Conservation (phyloP, 2,888 invertebrate genomes). For the Apodemia hepburni region DNA sequence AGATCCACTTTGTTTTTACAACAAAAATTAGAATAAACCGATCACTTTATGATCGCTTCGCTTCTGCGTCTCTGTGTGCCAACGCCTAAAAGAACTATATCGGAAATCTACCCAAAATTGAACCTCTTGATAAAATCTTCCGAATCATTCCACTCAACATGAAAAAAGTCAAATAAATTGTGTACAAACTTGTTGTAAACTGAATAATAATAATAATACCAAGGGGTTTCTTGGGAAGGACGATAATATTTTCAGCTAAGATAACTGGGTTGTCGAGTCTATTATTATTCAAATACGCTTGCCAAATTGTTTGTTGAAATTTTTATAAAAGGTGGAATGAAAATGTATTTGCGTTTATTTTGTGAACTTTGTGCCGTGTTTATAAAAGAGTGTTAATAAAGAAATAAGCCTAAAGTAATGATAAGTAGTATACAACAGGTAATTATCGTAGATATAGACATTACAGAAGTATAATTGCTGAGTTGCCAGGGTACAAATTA, state of each 20-base stretch:
- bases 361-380: not conserved
- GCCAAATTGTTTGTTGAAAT: slow-evolving; percentile 4
- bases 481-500: no score
- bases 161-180: not conserved
- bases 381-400: not conserved
- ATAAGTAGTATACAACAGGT: not conserved
- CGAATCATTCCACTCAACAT: not conserved
- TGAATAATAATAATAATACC: slow-evolving; percentile 4
- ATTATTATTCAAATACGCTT: slow-evolving; percentile 9
- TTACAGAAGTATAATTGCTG: no score
- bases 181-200: slow-evolving; percentile 2
- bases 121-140: not conserved
- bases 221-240: slow-evolving; percentile 1
- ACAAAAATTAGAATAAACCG: no score
- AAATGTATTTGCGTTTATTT: not conserved
- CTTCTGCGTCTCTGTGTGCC: not conserved
- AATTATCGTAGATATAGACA: no score
- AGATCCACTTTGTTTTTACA: no score
- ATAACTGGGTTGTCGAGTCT: slow-evolving; percentile 5
- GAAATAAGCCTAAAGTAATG: not conserved
- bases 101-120: not conserved
- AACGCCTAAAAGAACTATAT: not conserved
- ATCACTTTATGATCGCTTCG: not conserved
- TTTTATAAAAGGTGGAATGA: not conserved
- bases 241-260: slow-evolving; percentile 4